Base-by-base conservation (phyloP, 1,140 invertebrate genomes). In the Drosophila asahinai region DNA sequence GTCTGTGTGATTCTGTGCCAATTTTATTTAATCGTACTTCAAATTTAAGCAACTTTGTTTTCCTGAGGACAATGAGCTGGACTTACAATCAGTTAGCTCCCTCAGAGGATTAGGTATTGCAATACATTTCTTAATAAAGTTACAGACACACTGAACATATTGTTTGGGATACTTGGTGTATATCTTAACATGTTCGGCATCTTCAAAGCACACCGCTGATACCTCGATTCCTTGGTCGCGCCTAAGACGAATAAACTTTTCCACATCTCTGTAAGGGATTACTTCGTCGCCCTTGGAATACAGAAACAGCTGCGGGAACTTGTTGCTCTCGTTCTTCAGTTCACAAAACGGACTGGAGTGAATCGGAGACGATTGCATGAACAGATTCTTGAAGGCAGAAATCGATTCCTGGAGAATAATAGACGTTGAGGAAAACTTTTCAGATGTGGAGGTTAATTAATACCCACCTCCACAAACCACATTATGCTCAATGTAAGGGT, bases 161-260 rank as follows among this genome's bases (percentile, higher is more conserved):
- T 94, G 94, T 33, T 95, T 94, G 19, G 94, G 94, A 83, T 96
- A 94, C 30, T 94, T 93, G 25, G 93, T 93, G 74, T 95, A 95
- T 80, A 96, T 96, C 75, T 96, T 95, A 0, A 96, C 96, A 91
- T 97, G 96, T 25, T 95, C 94, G 5, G 95, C 96, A 80, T 95
- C 94, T 38, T 95, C 95, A 86, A 96, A 97, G 33, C 95, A 94
- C 11, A 95, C 93, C 12, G 94, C 92, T 12, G 94, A 94, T 0
- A 96, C 95, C 65, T 94, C 83, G 4, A 96, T 94, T 0, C 96
- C 96, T 12, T 94, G 91, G 49, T 91, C 93, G 48, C 94, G 93
- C 33, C 96, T 93, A n/a, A 94, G 91, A 17, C 93, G 93, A 8
- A 95, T 94, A 65, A 96, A 95, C 66, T 94, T 94, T 78, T 96